Evolutionary conservation across 2,888 invertebrate genomes (phyloP).

Genomic region (Acheta domesticus): DNA sequence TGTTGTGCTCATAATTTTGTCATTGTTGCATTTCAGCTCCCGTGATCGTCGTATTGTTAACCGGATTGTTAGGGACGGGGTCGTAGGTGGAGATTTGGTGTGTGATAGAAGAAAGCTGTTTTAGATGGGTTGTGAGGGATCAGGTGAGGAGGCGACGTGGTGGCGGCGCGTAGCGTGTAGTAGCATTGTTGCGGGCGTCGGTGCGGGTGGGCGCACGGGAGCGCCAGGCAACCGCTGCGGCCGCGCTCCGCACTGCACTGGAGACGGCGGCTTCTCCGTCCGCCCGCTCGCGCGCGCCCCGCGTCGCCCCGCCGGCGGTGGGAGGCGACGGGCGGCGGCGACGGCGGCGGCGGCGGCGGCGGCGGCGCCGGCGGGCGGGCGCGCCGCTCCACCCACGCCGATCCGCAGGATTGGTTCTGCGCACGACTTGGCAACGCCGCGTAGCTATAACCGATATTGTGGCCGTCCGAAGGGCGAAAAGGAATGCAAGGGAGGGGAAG

Average conservation of each 20-base stretch:
- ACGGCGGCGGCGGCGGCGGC: background rate
- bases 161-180: too few relatives aligned
- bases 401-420: slow-evolving; percentile 29
- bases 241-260: background rate
- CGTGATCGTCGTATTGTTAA: too few relatives aligned
- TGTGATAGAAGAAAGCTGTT: too few relatives aligned
- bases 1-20: background rate
- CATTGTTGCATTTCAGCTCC: too few relatives aligned
- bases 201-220: too few relatives aligned
- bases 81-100: too few relatives aligned
- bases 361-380: background rate
- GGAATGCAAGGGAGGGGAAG: slow-evolving; percentile 36
- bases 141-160: too few relatives aligned
- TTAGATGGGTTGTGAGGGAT: too few relatives aligned
- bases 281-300: background rate
- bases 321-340: background rate
- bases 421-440: slow-evolving; percentile 45
- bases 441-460: slow-evolving; percentile 52
- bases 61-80: too few relatives aligned
- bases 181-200: too few relatives aligned
- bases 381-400: slow-evolving; percentile 35
- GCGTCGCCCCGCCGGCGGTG: background rate
- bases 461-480: slow-evolving; percentile 43
- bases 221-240: too few relatives aligned
- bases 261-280: background rate